A percentile compares a stretch with the other conserved stretches of the same genome.
Conservation (phyloP, 2,888 invertebrate genomes). For the Eustalomyia histrio region DNA sequence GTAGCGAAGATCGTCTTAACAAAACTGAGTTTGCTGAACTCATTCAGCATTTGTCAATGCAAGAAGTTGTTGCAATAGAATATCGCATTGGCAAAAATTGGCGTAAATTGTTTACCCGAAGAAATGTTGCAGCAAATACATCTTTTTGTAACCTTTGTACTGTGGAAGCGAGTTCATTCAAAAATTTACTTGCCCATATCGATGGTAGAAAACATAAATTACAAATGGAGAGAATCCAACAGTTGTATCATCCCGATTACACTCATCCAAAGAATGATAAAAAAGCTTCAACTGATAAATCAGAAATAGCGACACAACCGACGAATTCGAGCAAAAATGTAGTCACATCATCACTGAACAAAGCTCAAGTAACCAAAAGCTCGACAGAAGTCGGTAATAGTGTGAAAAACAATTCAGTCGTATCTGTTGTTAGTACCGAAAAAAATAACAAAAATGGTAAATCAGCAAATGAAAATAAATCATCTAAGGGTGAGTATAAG, state of each 20-base stretch:
- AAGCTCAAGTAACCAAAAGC: background rate
- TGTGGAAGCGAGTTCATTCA: slow-evolving; percentile 70
- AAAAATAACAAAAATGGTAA: background rate
- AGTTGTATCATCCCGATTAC: slow-evolving; percentile 69
- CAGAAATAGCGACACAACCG: background rate
- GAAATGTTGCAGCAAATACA: slow-evolving; percentile 43
- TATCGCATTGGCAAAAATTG: slow-evolving; percentile 67
- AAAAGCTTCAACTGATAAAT: slow-evolving; percentile 26
- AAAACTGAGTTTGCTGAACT: slow-evolving; percentile 67
- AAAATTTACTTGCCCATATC: slow-evolving; percentile 72
- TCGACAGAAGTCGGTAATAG: background rate
- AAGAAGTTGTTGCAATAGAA: slow-evolving; percentile 70
- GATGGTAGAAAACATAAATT: slow-evolving; percentile 73
- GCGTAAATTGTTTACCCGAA: slow-evolving; percentile 66
- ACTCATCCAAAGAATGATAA: slow-evolving; percentile 60
- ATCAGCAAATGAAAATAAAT: background rate
- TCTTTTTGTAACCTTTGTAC: slow-evolving; percentile 71
- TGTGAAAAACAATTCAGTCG: background rate
- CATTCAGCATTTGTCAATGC: slow-evolving; percentile 66
- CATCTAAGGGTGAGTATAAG: background rate
- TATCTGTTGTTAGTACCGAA: background rate
- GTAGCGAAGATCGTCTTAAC: slow-evolving; percentile 58
- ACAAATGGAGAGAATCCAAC: slow-evolving; percentile 67
- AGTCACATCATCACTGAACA: background rate
- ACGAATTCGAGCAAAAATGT: background rate